Evolutionary conservation across 2,113 vertebrate genomes (phyloP).

Genomic region (Choloepus hoffmanni): DNA sequence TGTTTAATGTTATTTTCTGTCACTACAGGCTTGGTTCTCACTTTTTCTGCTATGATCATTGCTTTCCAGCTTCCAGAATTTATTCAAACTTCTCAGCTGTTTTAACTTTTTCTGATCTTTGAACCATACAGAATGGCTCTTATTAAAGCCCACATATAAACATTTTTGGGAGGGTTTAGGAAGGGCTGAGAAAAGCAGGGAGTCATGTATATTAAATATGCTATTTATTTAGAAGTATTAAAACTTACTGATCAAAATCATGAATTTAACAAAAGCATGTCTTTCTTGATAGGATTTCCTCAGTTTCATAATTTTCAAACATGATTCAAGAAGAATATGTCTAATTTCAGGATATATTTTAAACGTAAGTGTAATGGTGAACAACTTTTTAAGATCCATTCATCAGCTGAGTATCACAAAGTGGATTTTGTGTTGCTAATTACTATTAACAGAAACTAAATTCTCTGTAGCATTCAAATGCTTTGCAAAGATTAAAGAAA

Average conservation of each 20-base stretch:
- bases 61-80: not conserved
- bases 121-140: not conserved
- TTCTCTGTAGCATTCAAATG: conserved; percentile 43
- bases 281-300: not conserved
- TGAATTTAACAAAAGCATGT: not conserved
- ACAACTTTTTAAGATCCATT: not conserved
- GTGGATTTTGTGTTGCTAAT: conserved; percentile 49
- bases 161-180: not conserved
- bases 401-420: not conserved
- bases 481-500: not conserved
- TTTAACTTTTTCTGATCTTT: not conserved
- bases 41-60: not conserved
- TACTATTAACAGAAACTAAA: conserved; percentile 13
- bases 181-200: not conserved
- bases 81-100: not conserved
- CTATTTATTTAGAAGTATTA: not conserved
- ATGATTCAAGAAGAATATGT: not conserved
- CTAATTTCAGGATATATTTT: not conserved
- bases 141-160: not conserved
- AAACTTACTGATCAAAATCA: not conserved
- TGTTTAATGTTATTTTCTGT: not conserved
- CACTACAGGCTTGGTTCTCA: not conserved
- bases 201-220: not conserved
- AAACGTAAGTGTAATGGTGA: not conserved
- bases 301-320: conserved; percentile 16